These are phyloP conservation scores for Mobula birostris DNA, from an alignment of 2,113 vertebrate genomes.

Conservation along the genomic window DNA sequence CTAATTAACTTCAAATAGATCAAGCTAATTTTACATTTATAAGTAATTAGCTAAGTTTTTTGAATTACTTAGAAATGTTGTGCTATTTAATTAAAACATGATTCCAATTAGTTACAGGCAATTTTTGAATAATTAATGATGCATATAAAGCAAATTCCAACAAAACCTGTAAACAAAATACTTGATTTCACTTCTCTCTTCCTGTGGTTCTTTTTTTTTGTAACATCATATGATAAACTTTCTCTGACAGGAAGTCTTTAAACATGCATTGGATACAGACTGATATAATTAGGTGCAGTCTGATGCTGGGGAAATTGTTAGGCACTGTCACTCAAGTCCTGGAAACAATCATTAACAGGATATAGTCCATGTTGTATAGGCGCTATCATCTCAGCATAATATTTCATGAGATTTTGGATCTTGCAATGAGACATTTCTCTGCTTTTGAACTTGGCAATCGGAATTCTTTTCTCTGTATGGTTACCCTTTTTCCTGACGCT, in stretches of 20 bases:
- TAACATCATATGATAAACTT: too few relatives aligned
- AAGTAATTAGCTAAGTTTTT: constrained; percentile 21
- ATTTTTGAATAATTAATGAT: not conserved
- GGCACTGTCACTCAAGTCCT: too few relatives aligned
- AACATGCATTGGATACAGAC: too few relatives aligned
- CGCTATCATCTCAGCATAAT: not conserved
- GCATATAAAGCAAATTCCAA: not conserved
- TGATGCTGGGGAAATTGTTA: too few relatives aligned
- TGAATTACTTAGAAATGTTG: not conserved
- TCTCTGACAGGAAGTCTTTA: too few relatives aligned
- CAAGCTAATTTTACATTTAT: constrained; percentile 20
- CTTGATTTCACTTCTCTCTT: not conserved
- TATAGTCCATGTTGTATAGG: too few relatives aligned
- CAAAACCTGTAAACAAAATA: not conserved
- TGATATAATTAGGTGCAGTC: too few relatives aligned
- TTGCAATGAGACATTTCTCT: not conserved
- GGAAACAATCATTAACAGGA: too few relatives aligned
- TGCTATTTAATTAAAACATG: not conserved
- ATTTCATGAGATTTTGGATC: not conserved
- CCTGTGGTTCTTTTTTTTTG: too few relatives aligned
- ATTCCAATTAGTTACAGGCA: constrained; percentile 23
- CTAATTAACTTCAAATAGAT: constrained; percentile 14
- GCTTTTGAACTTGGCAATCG: not conserved
- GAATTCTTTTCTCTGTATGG: not conserved
- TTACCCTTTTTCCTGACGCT: not conserved